Conservation (phyloP, 2,888 invertebrate genomes). For the Lepidochrysops patricia region DNA sequence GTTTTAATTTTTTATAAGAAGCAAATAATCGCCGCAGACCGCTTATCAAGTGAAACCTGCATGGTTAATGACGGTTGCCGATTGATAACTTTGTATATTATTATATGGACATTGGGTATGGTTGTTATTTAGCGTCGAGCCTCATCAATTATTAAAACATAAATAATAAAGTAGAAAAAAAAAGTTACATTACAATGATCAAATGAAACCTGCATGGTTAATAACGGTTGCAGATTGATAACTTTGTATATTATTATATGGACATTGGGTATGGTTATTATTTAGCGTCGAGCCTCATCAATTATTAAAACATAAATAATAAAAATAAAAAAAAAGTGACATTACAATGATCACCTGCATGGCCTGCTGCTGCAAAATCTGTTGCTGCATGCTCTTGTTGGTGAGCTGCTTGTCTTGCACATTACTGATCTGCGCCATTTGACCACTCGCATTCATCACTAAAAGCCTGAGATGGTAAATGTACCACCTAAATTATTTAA, state of each 20-base stretch:
- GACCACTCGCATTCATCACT: slow-evolving; percentile 74
- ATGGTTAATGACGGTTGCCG: no score
- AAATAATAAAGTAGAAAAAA: slow-evolving; percentile 3
- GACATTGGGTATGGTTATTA: no score
- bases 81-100: no score
- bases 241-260: no score
- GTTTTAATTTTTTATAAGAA: no score
- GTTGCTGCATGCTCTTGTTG: slow-evolving; percentile 68
- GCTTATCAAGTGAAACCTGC: no score
- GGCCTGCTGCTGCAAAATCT: slow-evolving; percentile 53
- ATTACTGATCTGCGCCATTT: slow-evolving; percentile 68
- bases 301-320: slow-evolving; percentile 20
- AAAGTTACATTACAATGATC: slow-evolving; percentile 23
- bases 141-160: slow-evolving; percentile 20
- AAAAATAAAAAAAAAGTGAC: neutral
- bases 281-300: neutral
- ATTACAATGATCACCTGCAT: slow-evolving; percentile 41
- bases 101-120: no score
- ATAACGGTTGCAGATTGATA: no score
- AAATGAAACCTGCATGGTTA: no score
- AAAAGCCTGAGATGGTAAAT: slow-evolving; percentile 51
- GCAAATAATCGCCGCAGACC: no score
- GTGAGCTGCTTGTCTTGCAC: slow-evolving; percentile 70
- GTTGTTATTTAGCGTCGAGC: no score
- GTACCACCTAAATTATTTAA: neutral